Base-by-base conservation (phyloP, 2,113 vertebrate genomes). In the Haemorhous mexicanus region DNA sequence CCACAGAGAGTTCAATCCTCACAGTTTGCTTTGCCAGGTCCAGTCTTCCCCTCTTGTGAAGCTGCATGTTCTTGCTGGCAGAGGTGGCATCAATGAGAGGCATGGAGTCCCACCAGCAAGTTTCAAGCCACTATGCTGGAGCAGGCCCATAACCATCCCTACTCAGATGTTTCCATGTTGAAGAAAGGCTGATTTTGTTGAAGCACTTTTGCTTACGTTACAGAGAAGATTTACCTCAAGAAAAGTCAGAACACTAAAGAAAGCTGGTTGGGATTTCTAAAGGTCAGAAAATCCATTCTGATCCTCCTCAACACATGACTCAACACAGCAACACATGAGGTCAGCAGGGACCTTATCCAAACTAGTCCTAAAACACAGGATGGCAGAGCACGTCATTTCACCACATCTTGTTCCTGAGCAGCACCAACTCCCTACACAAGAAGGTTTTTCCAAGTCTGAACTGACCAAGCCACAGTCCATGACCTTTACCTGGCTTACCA, bases 371-470 rank as follows among this genome's bases (percentile, higher is more conserved):
- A 70, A 87, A 50, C 5, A 7, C 35, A 62, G 55, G 41, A 61
- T n/a, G n/a, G 30, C n/a, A 74, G 17, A 79, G 56, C 52, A 74
- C 30, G 14, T 3, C 6, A 4, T 21, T 23, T 63, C 64, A n/a
- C 33, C 56, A 58, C 37, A 66, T 23, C 28, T 78, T 39, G 53
- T 5, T 66, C 23, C 39, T 20, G 5, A 11, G 26, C 23, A 79
- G 26, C 66, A 82, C 1, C 0, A 89, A 67, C 68, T 72, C 46
- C n/a, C 56, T 62, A 26, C 0, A 0, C n/a, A 63, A 63, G n/a
- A 32, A 55, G 13, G 23, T 56, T 88, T 79, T 28, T 61, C 43
- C 44, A 63, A 15, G 6, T 63, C 33, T 63, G 44, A 92, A 58
- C 33, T 13, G 37, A 35, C 20, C 77, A 81, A 74, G 23, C 22